Evolutionary conservation across 2,888 invertebrate genomes (phyloP), one percentile per base, ranked within the genome.

Genomic region (Rotaria magnacalcarata): DNA sequence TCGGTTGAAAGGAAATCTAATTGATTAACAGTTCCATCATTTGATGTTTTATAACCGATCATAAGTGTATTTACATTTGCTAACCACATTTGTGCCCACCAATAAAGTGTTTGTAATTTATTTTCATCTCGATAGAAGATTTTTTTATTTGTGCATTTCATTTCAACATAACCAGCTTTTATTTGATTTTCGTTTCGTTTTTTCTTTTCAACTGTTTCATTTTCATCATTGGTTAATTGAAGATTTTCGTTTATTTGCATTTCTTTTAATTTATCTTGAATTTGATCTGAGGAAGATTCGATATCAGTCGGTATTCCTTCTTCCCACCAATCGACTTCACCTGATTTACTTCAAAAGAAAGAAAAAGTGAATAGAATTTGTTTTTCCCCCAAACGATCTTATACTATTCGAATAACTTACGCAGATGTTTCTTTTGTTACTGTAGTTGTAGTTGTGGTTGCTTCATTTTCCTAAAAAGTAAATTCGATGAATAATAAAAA

Each of bases 61-160:
- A 80, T 43, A 14, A 80, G 47, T 47, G 43, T 80, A 47, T 80
- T n/a, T 7, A n/a, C 11, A 80, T 80, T 80, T n/a, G 47, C 43
- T 43, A 80, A 47, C 80, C 80, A 80, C 80, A 80, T 80, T 47
- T 80, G 80, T 47, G 80, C 80, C 80, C 80, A 80, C 80, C 80
- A 80, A n/a, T 47, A 8, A 11, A 80, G 80, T 47, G 80, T 80
- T 47, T 80, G 43, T 47, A 80, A n/a, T 80, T 80, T 80, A 47
- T 24, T 47, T 80, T 80, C 80, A 80, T 80, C 80, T 43, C 80
- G 80, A 80, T 80, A 80, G 14, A 43, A 47, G 5, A 80, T 80
- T 80, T 80, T 80, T n/a, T 80, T 43, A 14, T 80, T 80, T 80
- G 80, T 80, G 34, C 80, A 80, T 47, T 80, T 80, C 47, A 80